Evolutionary conservation across 2,113 vertebrate genomes (phyloP).

Genomic region (Chaetorhynchus papuensis): DNA sequence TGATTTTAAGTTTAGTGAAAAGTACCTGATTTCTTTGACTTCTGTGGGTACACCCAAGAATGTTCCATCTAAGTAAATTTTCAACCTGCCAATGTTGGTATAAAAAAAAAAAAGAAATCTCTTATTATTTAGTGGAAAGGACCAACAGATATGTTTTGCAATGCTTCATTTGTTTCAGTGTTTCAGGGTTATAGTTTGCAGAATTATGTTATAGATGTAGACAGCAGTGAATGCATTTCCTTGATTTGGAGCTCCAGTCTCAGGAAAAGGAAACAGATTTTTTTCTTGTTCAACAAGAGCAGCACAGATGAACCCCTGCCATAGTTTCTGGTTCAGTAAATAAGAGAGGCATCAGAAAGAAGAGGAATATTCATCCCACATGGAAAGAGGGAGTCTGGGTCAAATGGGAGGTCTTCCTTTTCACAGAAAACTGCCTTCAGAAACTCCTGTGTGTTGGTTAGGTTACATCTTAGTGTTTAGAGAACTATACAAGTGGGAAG

Average conservation of each 20-base stretch:
- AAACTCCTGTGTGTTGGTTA: not conserved
- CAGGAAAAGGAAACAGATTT: not conserved
- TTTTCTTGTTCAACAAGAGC: not conserved
- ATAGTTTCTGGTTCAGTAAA: not conserved
- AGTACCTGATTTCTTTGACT: not conserved
- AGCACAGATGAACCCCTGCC: not conserved
- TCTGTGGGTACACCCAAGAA: not conserved
- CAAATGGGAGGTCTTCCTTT: not conserved
- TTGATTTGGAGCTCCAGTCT: not conserved
- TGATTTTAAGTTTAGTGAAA: not conserved
- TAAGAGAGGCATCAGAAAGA: not conserved
- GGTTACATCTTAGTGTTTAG: not conserved
- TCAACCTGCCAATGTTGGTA: not conserved
- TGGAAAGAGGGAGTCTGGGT: not conserved
- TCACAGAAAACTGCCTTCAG: not conserved
- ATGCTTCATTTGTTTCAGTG: not conserved
- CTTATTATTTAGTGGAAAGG: not conserved
- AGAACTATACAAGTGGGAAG: not conserved
- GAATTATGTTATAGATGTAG: not conserved
- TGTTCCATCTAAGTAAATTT: not conserved
- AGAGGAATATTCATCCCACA: not conserved
- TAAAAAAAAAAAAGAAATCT: not conserved
- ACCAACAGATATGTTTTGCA: not conserved
- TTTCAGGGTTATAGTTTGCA: not conserved
- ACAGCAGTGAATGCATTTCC: not conserved